Base-by-base conservation (phyloP, 2,888 invertebrate genomes). In the Nebria brevicollis region DNA sequence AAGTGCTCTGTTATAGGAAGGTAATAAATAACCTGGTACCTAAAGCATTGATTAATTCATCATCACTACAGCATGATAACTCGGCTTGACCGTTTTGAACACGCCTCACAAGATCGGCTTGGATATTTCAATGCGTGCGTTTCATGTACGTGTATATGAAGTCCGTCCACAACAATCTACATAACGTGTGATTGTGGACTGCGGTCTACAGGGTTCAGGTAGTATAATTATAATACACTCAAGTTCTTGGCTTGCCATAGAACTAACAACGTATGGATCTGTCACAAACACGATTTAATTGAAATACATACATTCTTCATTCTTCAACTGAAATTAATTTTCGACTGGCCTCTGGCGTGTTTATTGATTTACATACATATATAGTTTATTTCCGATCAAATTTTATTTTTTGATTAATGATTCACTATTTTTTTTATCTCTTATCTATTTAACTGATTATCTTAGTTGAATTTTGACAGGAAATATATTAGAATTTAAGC, bases 11-110 rank as follows among this genome's bases (percentile, higher is more conserved):
- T 34, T 70, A 34, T 13, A 70, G 70, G 70, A 70, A 20, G 26
- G 77, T 42, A 77, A 77, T 77, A 77, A 77, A 77, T 77, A 72
- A 77, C 77, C 10, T 10, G 54, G 75, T 25, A 25, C 75, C 75
- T 15, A 72, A 64, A 75, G 54, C 77, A 77, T 77, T 77, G 72
- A 77, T 72, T 77, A 77, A 72, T 77, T 72, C 77, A 77, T 77
- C 77, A 54, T 42, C 68, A 77, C 77, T 15, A 68, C 54, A 77
- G 26, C 72, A 72, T 70, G 66, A 70, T 77, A 77, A 77, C 70
- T 77, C 77, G 77, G 70, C n/a, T 34, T 54, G 64, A 75, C 54
- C 64, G 75, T 75, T 42, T 43, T 13, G 75, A 75, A 70, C 70
- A 70, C 70, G 70, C 70, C 70, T 70, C 10, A 11, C 6, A 25